Base-by-base conservation (phyloP, 1,140 invertebrate genomes). In the Solen grandis region DNA sequence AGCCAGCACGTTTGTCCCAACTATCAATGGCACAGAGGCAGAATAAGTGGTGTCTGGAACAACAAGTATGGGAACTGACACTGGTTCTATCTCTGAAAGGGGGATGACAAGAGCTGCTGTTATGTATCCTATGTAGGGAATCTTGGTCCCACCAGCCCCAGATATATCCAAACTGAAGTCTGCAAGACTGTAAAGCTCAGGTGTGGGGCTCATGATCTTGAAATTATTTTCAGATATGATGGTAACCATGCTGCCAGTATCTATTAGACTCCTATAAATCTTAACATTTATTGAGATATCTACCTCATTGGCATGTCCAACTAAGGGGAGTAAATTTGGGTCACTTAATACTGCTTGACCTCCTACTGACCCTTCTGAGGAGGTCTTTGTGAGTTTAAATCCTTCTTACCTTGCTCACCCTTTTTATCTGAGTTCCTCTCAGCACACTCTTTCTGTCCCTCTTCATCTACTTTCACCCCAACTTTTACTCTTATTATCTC, bases 231-330 rank as follows among this genome's bases (percentile, higher is more conserved):
- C 36, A 22, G 57, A 63, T 46, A 76, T 29, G 13, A 25, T 36
- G 27, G 59, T 76, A 31, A 76, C 73, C 73, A 76, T 63, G 10
- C 22, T 50, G 0, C 57, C 73, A 8, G 1, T 63, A 54, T 76
- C 73, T 46, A 63, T 25, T 5, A 76, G 25, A 0, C 33, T 50
- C 13, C 65, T 76, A 2, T 46, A 50, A 19, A 35, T 14, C 22
- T 50, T n/a, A 52, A 29, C 68, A 55, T 13, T 13, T 33, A 70
- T 33, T 35, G 2, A 25, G 2, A 46, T 52, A 19, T 38, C 25
- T 31, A 27, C 46, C 19, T 52, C 41, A 46, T 54, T 69, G 13
- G 65, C 38, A 2, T 0, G 1, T 14, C 36, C 10, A 69, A 50
- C 46, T 1, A 69, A 27, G 19, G 25, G 10, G 0, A 52, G 16